A percentile compares a stretch with the other conserved stretches of the same genome.
phyloP scores from a whole-genome alignment of 2,113 vertebrate species.

The Noctilio leporinus region DNA sequence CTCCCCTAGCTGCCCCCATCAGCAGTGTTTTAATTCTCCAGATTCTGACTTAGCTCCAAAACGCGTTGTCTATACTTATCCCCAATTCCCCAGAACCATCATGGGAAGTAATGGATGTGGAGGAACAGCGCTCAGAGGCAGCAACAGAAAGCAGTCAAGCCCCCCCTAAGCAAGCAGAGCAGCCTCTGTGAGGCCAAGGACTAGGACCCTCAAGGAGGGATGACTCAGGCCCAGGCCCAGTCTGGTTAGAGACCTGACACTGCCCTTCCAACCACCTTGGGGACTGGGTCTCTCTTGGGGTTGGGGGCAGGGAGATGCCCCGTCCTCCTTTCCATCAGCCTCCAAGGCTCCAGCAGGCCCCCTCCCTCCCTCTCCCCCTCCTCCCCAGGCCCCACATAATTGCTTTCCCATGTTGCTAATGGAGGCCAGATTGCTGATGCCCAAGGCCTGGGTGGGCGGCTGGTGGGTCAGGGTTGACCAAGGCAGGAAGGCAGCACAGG shows the following conservation, averaged over 20 bases:
- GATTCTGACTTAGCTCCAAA: neutral
- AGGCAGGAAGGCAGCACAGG: neutral
- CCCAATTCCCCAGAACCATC: slow-evolving; percentile 1
- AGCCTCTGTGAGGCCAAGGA: neutral
- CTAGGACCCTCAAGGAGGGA: neutral
- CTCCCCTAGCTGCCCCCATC: neutral
- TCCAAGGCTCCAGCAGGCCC: slow-evolving; percentile 23
- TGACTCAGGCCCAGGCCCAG: neutral
- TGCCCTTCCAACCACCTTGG: neutral
- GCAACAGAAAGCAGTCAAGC: neutral
- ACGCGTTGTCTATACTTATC: neutral
- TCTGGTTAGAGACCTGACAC: neutral
- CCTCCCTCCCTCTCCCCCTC: slow-evolving; percentile 21
- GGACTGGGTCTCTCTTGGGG: neutral
- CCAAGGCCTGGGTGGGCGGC: slow-evolving; percentile 56
- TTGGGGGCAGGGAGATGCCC: slow-evolving; percentile 25
- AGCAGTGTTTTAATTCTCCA: neutral
- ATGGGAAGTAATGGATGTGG: neutral
- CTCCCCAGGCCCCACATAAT: slow-evolving; percentile 55
- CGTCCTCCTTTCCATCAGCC: neutral
- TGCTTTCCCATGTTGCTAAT: slow-evolving; percentile 73
- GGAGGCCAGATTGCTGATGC: slow-evolving; percentile 70
- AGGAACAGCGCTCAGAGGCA: neutral
- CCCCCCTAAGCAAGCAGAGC: neutral
- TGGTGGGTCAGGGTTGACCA: slow-evolving; percentile 59